Evolutionary conservation across 2,888 invertebrate species (phyloP), one percentile per base, ranked within the genome.

Genomic region (Sussaba pulchella): DNA sequence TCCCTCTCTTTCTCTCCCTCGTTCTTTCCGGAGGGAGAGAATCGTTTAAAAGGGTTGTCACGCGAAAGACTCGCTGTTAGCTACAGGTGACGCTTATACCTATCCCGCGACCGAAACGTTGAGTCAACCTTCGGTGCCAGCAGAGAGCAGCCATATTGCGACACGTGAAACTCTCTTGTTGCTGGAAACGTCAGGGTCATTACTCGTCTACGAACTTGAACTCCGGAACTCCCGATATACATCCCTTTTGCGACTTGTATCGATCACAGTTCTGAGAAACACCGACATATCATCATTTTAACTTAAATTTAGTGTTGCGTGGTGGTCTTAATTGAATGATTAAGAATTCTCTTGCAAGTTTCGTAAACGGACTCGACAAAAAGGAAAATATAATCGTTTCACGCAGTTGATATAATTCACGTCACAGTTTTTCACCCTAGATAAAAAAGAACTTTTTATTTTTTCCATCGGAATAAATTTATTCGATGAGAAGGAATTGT

Each of bases 1-100:
- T 31, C 31, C 6, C 31, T 26, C 54, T 54, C 54, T 31, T n/a
- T 5, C 52, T 26, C n/a, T 52, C 24, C 12, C 52, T 24, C 24
- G 24, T 21, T 52, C 12, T n/a, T 26, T n/a, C n/a, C 57, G 72
- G 72, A 54, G 78, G 66, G 78, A 71, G 74, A 61, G 59, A 81
- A 81, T 81, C 81, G 81, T 81, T 81, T 79, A 79, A 82, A 78
- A 78, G 82, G 79, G 82, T 82, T 82, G 82, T 79, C 82, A 79
- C 69, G 64, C 69, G 69, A 69, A 79, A 79, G 76, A 78, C 69
- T 79, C 63, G 31, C 74, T 78, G 78, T 72, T 78, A 67, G 79
- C 75, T 79, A 78, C 78, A 76, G 72, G 82, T 82, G 67, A 78
- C 78, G 75, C 72, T 59, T 78, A 50, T 71, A 52, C 57, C 36